These are phyloP conservation scores for Spilarctia lutea DNA, from an alignment of 2,888 invertebrate species.

Conservation along the genomic window DNA sequence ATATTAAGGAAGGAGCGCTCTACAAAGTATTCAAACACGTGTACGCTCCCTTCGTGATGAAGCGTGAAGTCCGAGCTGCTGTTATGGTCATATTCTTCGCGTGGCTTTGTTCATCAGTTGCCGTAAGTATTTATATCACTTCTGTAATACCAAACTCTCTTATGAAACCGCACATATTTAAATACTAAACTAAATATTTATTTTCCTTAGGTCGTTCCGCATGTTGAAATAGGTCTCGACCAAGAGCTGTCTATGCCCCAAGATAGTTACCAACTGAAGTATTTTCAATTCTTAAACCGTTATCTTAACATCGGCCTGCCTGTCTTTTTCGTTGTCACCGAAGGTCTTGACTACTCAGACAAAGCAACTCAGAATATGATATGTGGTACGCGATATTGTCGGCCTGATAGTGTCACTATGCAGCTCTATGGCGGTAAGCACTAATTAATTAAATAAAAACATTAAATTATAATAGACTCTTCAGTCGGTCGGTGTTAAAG, in stretches of 20 bases:
- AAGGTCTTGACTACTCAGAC: slow-evolving; percentile 91
- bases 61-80: slow-evolving; percentile 89
- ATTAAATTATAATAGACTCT: too few species aligned
- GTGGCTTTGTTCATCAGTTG: slow-evolving; percentile 95
- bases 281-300: slow-evolving; percentile 94
- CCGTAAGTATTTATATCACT: slow-evolving; percentile 72
- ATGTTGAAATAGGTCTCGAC: slow-evolving; percentile 97
- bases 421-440: slow-evolving; percentile 89
- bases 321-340: slow-evolving; percentile 96
- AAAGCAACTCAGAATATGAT: slow-evolving; percentile 92
- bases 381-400: slow-evolving; percentile 92
- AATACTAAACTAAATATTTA: neutral
- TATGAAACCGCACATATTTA: neutral
- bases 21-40: slow-evolving; percentile 94
- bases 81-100: slow-evolving; percentile 96
- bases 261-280: slow-evolving; percentile 97
- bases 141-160: neutral
- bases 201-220: slow-evolving; percentile 89
- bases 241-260: slow-evolving; percentile 99
- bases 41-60: slow-evolving; percentile 95
- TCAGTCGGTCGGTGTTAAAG: too few species aligned
- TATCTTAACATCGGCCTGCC: slow-evolving; percentile 97
- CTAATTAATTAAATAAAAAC: neutral
- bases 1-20: slow-evolving; percentile 91
- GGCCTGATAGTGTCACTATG: slow-evolving; percentile 91